Percentiles rank a stretch among this genome's conserved stretches.
Evolutionary conservation across 2,888 invertebrate genomes (phyloP).

Genomic region (Erebia aethiops): DNA sequence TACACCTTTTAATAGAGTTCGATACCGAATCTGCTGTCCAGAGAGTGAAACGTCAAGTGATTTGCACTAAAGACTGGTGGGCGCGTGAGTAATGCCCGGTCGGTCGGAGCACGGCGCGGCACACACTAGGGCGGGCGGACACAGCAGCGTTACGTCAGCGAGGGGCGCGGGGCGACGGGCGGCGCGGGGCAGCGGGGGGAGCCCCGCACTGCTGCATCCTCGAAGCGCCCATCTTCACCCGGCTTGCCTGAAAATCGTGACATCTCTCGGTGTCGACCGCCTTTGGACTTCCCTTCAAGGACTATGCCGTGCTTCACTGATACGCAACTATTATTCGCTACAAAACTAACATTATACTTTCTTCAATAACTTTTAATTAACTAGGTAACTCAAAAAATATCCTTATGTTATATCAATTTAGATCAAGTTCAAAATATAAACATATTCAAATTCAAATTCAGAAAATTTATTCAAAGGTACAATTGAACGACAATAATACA

Average conservation of each 20-base stretch:
- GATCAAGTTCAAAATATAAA: too few species aligned
- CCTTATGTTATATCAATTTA: too few species aligned
- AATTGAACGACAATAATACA: too few species aligned
- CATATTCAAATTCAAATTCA: too few species aligned
- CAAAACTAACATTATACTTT: background rate
- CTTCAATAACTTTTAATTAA: too few species aligned
- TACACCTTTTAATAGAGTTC: conserved; percentile 71
- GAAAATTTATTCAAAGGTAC: too few species aligned
- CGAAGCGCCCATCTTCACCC: conserved; percentile 71
- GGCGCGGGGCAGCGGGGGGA: conserved; percentile 46
- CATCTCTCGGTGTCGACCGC: conserved; percentile 56
- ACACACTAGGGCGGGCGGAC: conserved; percentile 80
- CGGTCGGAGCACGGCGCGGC: conserved; percentile 77
- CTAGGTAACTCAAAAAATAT: too few species aligned
- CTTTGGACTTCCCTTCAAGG: conserved; percentile 46
- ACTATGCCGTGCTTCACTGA: conserved; percentile 24
- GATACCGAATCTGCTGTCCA: conserved; percentile 64
- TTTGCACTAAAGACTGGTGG: conserved; percentile 71
- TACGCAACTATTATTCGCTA: conserved; percentile 8
- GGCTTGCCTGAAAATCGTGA: conserved; percentile 72
- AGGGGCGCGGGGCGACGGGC: conserved; percentile 62
- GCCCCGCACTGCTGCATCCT: conserved; percentile 79
- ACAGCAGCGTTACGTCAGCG: conserved; percentile 81
- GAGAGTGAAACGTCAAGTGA: conserved; percentile 75
- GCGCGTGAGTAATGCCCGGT: conserved; percentile 65